These are phyloP conservation scores for Hipparchia sbordonii DNA, from an alignment of 2,888 invertebrate species.

Conservation along the genomic window DNA sequence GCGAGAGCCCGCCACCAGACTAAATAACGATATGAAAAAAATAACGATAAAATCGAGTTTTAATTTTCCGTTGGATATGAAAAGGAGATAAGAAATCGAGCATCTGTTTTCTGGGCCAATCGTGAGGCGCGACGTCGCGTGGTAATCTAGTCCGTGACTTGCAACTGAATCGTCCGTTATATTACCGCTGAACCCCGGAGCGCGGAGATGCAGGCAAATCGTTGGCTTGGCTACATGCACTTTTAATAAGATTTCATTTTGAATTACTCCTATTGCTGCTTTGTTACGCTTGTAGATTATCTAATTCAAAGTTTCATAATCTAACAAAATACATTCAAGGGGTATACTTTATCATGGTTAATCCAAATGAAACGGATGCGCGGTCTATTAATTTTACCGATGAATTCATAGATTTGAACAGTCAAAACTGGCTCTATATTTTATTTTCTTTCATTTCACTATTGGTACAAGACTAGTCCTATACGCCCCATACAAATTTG, in stretches of 20 bases:
- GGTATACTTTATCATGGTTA: background rate
- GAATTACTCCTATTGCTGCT: conserved; percentile 17
- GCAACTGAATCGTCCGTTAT: conserved; percentile 77
- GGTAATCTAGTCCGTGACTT: conserved; percentile 81
- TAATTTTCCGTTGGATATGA: conserved; percentile 39
- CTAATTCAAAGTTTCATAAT: conserved; percentile 13
- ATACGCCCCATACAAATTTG: no score
- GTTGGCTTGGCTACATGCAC: conserved; percentile 24
- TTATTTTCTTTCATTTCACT: no score
- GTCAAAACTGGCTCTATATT: no score
- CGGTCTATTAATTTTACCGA: no score
- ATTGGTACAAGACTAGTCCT: no score
- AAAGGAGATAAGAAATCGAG: conserved; percentile 47
- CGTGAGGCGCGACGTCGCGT: conserved; percentile 65
- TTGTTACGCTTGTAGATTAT: conserved; percentile 14
- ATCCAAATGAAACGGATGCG: no score
- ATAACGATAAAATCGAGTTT: conserved; percentile 5
- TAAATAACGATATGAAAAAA: background rate
- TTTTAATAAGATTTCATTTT: conserved; percentile 33
- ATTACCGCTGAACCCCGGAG: conserved; percentile 56
- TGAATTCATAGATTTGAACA: no score
- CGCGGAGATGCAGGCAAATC: conserved; percentile 38
- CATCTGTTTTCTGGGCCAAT: conserved; percentile 56
- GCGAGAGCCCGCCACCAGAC: no score
- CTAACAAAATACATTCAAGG: background rate